Base-by-base conservation (phyloP, 2,888 invertebrate species). In the Horisme vitalbata region DNA sequence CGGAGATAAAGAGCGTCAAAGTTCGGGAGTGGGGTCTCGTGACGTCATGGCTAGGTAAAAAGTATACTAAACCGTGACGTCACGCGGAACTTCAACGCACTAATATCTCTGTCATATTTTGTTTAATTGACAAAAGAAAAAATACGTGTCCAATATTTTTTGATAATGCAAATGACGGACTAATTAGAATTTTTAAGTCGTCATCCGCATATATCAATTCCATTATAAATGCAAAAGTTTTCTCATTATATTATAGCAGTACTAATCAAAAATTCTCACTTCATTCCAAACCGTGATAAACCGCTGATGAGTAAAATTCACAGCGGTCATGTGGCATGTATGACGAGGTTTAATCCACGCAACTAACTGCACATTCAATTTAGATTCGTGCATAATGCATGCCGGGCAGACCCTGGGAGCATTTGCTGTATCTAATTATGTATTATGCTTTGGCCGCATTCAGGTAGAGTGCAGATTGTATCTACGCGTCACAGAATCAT, bases 401-500 rank as follows among this genome's bases (percentile, higher is more conserved):
- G 74, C 63, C 59, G 66, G 54, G 68, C 70, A 61, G 72, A 67
- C 70, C 76, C 73, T 66, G 73, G 62, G 76, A 79, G 80, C 83
- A 83, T 83, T 83, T 78, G 81, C 79, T 77, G 84, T 79, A 85
- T 87, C 84, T 88, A 85, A 87, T 88, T 84, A 86, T 83, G 83
- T 80, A 86, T 87, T 83, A 85, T 80, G 83, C 84, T 48, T 43
- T 33, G 32, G 18, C 23, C 12, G 18, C 33, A 30, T 37, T 47
- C 24, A 37, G 21, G 24, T 41, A 33, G 21, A 41, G 12, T 18
- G 28, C 28, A 31, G 47, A 46, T 28, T 36, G 15, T 21, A n/a
- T n/a, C n/a, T n/a, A 21, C 10, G 35, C 14, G 28, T 10, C 8
- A 32, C 15, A 12, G 10, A 18, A 13, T 37, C n/a, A n/a, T n/a